These are phyloP conservation scores for Dicrostonyx torquatus DNA, from an alignment of 2,797 vertebrate genomes.

Conservation along the genomic window DNA sequence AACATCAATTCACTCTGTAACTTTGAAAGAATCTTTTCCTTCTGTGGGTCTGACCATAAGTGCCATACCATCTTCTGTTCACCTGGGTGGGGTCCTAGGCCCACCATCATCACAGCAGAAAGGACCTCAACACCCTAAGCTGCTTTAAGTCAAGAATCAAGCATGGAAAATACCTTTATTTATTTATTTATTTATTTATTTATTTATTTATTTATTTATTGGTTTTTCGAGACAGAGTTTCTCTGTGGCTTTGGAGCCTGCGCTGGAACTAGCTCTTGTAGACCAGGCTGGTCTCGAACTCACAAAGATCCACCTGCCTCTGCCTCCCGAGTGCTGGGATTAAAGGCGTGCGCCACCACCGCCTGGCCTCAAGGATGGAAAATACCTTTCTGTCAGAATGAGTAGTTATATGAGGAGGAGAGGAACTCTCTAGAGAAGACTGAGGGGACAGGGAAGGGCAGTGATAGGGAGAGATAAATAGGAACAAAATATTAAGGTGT, in stretches of 20 bases:
- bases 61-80: neutral
- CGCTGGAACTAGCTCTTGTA: too few species aligned
- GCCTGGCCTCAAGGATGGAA: too few species aligned
- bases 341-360: too few species aligned
- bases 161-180: conserved; percentile 13
- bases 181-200: too few species aligned
- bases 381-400: neutral
- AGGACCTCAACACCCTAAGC: neutral
- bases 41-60: neutral
- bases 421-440: neutral
- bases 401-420: neutral
- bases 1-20: neutral
- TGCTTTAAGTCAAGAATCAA: neutral
- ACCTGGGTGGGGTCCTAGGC: neutral
- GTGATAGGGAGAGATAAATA: neutral
- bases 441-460: neutral
- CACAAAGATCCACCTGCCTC: too few species aligned
- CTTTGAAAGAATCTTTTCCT: neutral
- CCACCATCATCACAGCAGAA: neutral
- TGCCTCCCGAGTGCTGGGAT: too few species aligned
- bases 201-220: too few species aligned
- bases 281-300: too few species aligned
- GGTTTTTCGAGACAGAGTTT: too few species aligned
- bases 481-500: neutral
- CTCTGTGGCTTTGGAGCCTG: too few species aligned